Percentiles rank a stretch among this genome's conserved stretches.
These are phyloP conservation scores for Coenobita brevimanus DNA, from an alignment of 1,140 invertebrate species.

Conservation along the genomic window DNA sequence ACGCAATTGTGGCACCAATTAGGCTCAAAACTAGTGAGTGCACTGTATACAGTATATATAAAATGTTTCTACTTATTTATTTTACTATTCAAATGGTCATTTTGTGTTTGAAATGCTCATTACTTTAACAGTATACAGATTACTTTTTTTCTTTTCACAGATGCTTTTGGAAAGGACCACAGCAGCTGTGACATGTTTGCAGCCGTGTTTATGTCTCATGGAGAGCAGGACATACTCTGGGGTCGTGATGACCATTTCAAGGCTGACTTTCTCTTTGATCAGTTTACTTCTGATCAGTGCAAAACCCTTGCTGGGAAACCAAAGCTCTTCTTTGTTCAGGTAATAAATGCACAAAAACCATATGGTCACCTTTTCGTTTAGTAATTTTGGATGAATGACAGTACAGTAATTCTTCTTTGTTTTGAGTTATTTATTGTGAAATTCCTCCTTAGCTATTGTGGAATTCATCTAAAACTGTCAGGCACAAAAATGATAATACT, in stretches of 20 bases:
- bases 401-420: too few relatives aligned
- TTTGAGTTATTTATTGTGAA: too few relatives aligned
- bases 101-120: background rate
- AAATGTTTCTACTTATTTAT: too few relatives aligned
- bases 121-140: too few relatives aligned
- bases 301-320: constrained; percentile 76
- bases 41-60: too few relatives aligned
- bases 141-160: constrained; percentile 70
- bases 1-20: too few relatives aligned
- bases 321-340: constrained; percentile 76
- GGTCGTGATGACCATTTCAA: constrained; percentile 73
- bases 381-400: too few relatives aligned
- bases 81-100: background rate
- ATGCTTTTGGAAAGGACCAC: constrained; percentile 73
- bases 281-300: constrained; percentile 77
- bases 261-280: constrained; percentile 74
- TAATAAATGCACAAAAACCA: constrained; percentile 38
- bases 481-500: too few relatives aligned
- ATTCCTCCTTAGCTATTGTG: too few relatives aligned
- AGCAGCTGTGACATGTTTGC: constrained; percentile 74
- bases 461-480: too few relatives aligned
- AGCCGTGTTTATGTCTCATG: constrained; percentile 77
- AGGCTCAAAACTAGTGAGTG: too few relatives aligned
- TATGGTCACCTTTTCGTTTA: background rate
- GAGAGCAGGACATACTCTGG: constrained; percentile 76